These are phyloP conservation scores for Megaleporinus macrocephalus DNA, from an alignment of 2,113 vertebrate genomes.

Conservation along the genomic window DNA sequence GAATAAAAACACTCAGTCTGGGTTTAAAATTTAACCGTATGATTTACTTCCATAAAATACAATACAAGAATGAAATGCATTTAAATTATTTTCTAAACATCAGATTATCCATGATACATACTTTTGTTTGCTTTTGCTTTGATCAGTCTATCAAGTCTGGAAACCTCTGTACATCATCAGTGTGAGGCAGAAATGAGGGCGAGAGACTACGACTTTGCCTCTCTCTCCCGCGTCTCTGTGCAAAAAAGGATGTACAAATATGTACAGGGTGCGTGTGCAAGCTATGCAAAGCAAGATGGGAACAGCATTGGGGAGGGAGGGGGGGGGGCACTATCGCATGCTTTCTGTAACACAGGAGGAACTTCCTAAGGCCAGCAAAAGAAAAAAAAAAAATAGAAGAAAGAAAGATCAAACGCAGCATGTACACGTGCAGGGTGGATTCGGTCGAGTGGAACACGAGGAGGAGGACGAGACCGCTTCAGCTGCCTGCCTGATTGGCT, in stretches of 20 bases:
- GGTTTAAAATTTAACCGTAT: constrained; percentile 55
- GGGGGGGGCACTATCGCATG: constrained; percentile 41
- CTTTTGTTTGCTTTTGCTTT: constrained; percentile 55
- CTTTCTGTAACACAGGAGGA: constrained; percentile 42
- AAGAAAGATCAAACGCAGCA: neutral
- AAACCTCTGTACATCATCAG: constrained; percentile 92
- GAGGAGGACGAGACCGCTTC: neutral
- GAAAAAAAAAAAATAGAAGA: neutral
- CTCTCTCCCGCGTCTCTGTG: neutral
- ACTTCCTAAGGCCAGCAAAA: constrained; percentile 52
- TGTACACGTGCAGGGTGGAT: neutral
- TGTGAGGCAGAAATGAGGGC: constrained; percentile 66
- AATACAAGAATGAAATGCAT: constrained; percentile 67
- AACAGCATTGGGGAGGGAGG: neutral
- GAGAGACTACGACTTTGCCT: neutral
- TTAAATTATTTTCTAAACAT: constrained; percentile 73
- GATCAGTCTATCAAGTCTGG: constrained; percentile 79
- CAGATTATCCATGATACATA: constrained; percentile 19
- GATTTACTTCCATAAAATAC: constrained; percentile 79
- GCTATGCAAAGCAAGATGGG: constrained; percentile 67
- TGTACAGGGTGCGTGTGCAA: constrained; percentile 88
- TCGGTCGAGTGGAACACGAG: constrained; percentile 23
- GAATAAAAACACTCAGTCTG: constrained; percentile 1
- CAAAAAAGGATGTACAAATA: constrained; percentile 91
- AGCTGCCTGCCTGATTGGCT: neutral